These are phyloP conservation scores for Trichosurus vulpecula DNA, from an alignment of 2,797 vertebrate species.

Conservation along the genomic window DNA sequence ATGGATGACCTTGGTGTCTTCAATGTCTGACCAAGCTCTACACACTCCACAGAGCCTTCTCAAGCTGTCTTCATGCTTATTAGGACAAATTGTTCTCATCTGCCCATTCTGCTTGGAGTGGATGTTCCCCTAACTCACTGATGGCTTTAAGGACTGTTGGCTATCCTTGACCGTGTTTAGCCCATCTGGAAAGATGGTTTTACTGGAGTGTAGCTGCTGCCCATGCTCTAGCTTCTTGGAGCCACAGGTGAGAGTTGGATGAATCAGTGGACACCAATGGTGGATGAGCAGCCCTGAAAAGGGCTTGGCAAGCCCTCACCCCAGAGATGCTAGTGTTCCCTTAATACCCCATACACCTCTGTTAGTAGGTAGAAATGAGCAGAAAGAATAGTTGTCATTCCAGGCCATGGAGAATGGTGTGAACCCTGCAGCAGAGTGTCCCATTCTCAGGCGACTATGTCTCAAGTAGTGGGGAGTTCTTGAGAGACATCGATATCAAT, in stretches of 20 bases:
- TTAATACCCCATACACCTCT: background rate
- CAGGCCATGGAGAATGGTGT: background rate
- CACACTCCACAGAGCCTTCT: too few species aligned
- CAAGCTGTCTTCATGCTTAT: too few species aligned
- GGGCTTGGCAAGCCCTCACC: background rate
- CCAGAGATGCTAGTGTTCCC: background rate
- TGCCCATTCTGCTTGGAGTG: too few species aligned
- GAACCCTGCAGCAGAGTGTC: background rate
- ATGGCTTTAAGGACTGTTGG: background rate
- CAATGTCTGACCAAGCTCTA: too few species aligned
- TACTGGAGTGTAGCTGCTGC: background rate
- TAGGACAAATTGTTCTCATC: too few species aligned
- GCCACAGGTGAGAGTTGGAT: background rate
- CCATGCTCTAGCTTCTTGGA: background rate
- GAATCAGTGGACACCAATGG: background rate
- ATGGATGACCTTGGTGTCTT: too few species aligned
- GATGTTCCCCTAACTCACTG: too few species aligned
- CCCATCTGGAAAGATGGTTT: background rate
- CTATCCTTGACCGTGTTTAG: background rate
- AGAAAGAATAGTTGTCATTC: background rate
- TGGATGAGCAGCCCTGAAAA: background rate
- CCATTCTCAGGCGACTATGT: background rate
- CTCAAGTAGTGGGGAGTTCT: background rate
- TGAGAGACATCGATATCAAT: background rate
- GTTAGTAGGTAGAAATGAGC: background rate